These are phyloP conservation scores for Macrocentrus cingulum DNA, from an alignment of 1,140 invertebrate species.

Conservation along the genomic window DNA sequence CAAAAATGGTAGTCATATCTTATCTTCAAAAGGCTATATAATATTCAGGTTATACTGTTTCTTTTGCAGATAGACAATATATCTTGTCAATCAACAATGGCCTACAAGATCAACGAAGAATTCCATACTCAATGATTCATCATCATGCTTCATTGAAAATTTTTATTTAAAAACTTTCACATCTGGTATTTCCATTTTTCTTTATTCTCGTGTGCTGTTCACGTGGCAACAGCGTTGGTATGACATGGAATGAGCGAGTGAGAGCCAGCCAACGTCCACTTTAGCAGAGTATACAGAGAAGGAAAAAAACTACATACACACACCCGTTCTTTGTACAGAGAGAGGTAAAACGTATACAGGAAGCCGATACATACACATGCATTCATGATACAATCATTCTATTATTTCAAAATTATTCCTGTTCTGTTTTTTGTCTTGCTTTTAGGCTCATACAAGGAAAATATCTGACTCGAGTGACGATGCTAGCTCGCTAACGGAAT, in stretches of 20 bases:
- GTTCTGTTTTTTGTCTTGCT: neutral
- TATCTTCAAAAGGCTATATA: too few relatives aligned
- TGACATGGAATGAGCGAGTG: neutral
- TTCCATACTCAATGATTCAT: constrained; percentile 3
- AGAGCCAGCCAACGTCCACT: neutral
- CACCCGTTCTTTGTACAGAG: constrained; percentile 19
- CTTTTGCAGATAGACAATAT: too few relatives aligned
- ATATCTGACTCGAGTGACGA: neutral
- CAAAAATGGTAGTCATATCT: too few relatives aligned
- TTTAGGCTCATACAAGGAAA: neutral
- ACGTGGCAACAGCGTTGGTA: constrained; percentile 25
- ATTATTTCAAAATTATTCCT: constrained; percentile 12
- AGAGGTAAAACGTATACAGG: neutral
- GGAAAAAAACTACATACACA: constrained; percentile 14
- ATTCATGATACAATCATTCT: neutral
- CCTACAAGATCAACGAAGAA: too few relatives aligned
- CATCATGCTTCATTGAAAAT: neutral
- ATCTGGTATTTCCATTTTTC: constrained; percentile 18
- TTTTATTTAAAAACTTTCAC: constrained; percentile 24
- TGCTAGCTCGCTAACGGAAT: too few relatives aligned
- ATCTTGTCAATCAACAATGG: too few relatives aligned
- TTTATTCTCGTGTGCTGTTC: constrained; percentile 9
- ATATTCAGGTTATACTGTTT: too few relatives aligned
- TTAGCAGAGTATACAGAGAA: neutral
- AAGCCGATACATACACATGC: neutral